phyloP scores from a whole-genome alignment of 1,140 invertebrate species.

The Drosophila busckii region DNA sequence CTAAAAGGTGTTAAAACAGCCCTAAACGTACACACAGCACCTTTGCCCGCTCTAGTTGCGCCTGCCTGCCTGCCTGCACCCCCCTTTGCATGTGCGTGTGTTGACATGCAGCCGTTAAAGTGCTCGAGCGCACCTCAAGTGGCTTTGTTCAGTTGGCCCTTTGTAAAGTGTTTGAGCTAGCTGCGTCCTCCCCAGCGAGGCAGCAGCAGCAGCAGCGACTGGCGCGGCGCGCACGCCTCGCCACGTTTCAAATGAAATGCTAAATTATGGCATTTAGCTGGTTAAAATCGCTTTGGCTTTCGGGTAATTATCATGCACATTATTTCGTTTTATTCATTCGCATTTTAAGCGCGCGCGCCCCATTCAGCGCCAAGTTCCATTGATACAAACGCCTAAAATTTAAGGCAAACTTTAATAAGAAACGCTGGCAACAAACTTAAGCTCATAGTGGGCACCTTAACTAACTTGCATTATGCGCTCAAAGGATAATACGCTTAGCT shows the following conservation, averaged over 20 bases:
- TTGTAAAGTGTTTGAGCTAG: slow-evolving; percentile 66
- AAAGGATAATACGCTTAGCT: slow-evolving; percentile 58
- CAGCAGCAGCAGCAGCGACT: neutral
- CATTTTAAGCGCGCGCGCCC: slow-evolving; percentile 48
- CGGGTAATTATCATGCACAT: slow-evolving; percentile 69
- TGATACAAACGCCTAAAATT: slow-evolving; percentile 6
- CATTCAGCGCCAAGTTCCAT: slow-evolving; percentile 13
- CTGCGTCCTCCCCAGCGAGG: slow-evolving; percentile 26
- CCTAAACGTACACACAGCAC: slow-evolving; percentile 51
- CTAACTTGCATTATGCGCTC: slow-evolving; percentile 40
- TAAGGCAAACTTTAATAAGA: slow-evolving; percentile 52
- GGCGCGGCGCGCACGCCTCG: slow-evolving; percentile 20
- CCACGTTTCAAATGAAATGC: slow-evolving; percentile 46
- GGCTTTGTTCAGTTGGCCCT: slow-evolving; percentile 74
- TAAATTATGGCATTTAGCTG: slow-evolving; percentile 67
- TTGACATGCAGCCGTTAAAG: slow-evolving; percentile 71
- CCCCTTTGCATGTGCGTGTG: slow-evolving; percentile 46
- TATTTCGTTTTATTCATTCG: slow-evolving; percentile 70
- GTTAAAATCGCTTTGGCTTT: slow-evolving; percentile 61
- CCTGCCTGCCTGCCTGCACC: slow-evolving; percentile 9
- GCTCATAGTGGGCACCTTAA: too few species aligned
- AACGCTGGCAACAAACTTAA: slow-evolving; percentile 37
- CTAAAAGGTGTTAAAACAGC: slow-evolving; percentile 71
- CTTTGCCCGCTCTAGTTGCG: slow-evolving; percentile 12
- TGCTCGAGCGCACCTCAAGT: slow-evolving; percentile 75